A percentile compares a stretch with the other conserved stretches of the same genome.
phyloP scores from a whole-genome alignment of 64 coral and sea anemone species.

The Stichodactyla helianthus region DNA sequence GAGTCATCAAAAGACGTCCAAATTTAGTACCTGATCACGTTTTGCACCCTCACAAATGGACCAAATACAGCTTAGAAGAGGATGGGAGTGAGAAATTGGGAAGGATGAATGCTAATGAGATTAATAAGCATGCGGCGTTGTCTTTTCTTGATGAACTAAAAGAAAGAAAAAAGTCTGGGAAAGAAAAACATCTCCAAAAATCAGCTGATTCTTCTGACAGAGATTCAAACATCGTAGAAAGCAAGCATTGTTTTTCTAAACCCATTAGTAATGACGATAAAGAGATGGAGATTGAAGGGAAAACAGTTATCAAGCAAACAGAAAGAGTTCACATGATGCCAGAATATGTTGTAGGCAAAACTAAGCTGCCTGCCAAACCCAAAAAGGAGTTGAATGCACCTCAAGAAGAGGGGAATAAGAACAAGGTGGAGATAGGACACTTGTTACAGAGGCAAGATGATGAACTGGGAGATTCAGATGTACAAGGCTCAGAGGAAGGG shows the following conservation, averaged over 20 bases:
- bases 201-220: not conserved
- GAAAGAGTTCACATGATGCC: conserved; percentile 11
- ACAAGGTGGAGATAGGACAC: not conserved
- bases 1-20: conserved; percentile 18
- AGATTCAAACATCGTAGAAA: not conserved
- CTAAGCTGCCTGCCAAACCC: not conserved
- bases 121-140: conserved; percentile 76
- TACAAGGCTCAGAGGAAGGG: not conserved
- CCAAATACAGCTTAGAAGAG: conserved; percentile 77
- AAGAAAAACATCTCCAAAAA: not conserved
- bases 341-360: conserved; percentile 20
- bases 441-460: not conserved
- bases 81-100: conserved; percentile 54
- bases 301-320: not conserved
- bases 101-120: conserved; percentile 42
- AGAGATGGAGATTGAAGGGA: not conserved
- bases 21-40: conserved; percentile 76
- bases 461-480: not conserved
- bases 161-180: conserved; percentile 39
- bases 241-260: not conserved
- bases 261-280: not conserved
- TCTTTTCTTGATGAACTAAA: conserved; percentile 76
- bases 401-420: not conserved
- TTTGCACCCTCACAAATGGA: conserved; percentile 84
- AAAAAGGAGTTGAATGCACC: not conserved